Conservation (phyloP, 2,797 vertebrate species). For the Melanotaenia pygmaea region DNA sequence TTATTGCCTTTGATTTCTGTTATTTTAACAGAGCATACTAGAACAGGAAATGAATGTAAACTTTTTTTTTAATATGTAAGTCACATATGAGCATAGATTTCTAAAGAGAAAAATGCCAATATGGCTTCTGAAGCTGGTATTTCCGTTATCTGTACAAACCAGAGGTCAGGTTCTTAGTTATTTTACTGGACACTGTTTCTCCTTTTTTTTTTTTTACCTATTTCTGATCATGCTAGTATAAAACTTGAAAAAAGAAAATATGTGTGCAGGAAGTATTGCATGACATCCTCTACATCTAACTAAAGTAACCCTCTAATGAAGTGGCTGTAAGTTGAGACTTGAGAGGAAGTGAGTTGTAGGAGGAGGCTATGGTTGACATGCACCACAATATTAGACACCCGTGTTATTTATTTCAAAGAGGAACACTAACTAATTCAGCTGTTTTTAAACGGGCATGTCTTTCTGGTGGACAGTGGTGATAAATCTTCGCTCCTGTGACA, state of each 20-base stretch:
- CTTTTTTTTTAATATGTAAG: conserved; percentile 36
- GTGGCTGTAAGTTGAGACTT: conserved; percentile 41
- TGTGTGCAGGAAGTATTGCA: background rate
- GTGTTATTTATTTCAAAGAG: conserved; percentile 10
- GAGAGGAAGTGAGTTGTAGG: conserved; percentile 34
- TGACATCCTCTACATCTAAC: background rate
- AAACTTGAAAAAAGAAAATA: background rate
- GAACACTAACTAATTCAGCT: background rate
- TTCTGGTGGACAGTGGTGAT: background rate
- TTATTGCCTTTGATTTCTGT: conserved; percentile 11
- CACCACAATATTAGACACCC: conserved; percentile 8
- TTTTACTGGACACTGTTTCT: conserved; percentile 33
- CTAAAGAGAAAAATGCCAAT: conserved; percentile 52
- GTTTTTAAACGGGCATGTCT: background rate
- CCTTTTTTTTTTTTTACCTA: background rate
- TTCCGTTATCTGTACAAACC: conserved; percentile 55
- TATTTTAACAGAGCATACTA: conserved; percentile 6
- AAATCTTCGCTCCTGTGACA: conserved; percentile 11
- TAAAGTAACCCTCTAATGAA: conserved; percentile 17
- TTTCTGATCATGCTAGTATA: background rate
- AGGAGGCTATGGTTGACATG: conserved; percentile 22
- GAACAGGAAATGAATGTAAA: conserved; percentile 31
- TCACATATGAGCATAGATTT: conserved; percentile 40
- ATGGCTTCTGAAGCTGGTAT: conserved; percentile 35
- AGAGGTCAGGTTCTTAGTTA: conserved; percentile 19